Conservation (phyloP, 2,888 invertebrate species). For the Antitype chi region DNA sequence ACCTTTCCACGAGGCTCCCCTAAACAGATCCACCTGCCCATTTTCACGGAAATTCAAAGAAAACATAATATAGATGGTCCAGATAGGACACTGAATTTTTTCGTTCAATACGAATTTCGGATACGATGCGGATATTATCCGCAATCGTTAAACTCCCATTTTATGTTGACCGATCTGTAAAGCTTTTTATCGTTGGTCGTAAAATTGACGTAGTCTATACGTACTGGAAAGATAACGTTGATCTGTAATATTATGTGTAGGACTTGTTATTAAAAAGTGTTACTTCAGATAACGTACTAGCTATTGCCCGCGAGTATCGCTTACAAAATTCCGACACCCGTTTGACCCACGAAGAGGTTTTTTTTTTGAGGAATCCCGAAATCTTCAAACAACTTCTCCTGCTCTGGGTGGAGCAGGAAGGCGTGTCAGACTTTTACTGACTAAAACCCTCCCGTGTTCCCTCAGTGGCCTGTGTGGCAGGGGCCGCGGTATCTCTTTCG, state of each 20-base stretch:
- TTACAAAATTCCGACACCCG: neutral
- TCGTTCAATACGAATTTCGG: slow-evolving; percentile 41
- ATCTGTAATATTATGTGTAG: slow-evolving; percentile 10
- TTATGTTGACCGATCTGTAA: slow-evolving; percentile 67
- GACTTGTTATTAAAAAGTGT: neutral
- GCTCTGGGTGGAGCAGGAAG: too few species aligned
- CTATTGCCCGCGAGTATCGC: neutral
- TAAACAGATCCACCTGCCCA: neutral
- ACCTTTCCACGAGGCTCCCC: too few species aligned
- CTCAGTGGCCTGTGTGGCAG: too few species aligned
- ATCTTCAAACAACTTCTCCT: too few species aligned
- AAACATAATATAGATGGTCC: slow-evolving; percentile 12
- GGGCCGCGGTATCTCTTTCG: too few species aligned
- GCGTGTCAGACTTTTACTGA: too few species aligned
- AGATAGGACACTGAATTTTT: slow-evolving; percentile 32
- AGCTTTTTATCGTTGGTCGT: slow-evolving; percentile 64
- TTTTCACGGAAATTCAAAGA: slow-evolving; percentile 18
- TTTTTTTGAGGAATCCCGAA: too few species aligned
- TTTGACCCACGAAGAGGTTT: neutral
- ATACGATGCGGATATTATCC: slow-evolving; percentile 53
- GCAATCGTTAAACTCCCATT: slow-evolving; percentile 62
- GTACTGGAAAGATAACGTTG: slow-evolving; percentile 20
- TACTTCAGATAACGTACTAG: neutral
- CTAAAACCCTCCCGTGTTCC: too few species aligned
- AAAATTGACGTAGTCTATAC: slow-evolving; percentile 51